Conservation (phyloP, 2,113 vertebrate genomes). For the Nanorana parkeri region DNA sequence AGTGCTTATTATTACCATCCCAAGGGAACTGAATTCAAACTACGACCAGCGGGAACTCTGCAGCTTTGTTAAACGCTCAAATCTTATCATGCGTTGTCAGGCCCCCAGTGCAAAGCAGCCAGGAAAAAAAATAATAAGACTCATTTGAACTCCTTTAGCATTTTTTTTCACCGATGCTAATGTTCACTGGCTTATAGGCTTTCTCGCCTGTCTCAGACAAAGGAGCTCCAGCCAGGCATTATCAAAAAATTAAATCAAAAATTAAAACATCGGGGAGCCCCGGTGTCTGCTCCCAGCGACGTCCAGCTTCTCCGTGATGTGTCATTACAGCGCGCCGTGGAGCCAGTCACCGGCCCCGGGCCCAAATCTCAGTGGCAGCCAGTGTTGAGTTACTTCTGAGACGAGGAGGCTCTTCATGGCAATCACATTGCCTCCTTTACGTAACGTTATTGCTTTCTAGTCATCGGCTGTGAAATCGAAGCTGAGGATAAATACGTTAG, state of each 20-base stretch:
- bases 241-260: conserved; percentile 80
- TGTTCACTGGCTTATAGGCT: conserved; percentile 60
- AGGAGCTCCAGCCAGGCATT: conserved; percentile 63
- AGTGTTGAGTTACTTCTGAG: conserved; percentile 58
- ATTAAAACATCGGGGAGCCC: conserved; percentile 75
- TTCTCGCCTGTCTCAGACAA: conserved; percentile 62
- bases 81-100: no score
- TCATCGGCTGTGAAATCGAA: conserved; percentile 43
- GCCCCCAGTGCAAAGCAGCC: no score
- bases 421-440: background rate
- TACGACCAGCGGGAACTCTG: no score
- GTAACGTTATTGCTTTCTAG: conserved; percentile 32
- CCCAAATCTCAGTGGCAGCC: conserved; percentile 53
- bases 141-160: no score
- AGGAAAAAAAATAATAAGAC: no score
- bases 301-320: conserved; percentile 68
- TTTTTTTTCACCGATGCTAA: no score
- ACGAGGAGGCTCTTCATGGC: background rate
- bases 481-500: conserved; percentile 46
- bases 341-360: conserved; percentile 55
- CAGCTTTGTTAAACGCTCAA: no score
- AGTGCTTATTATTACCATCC: no score
- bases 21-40: no score
- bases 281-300: conserved; percentile 70
- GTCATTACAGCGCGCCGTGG: conserved; percentile 60